Base-by-base conservation (phyloP, 2,888 invertebrate genomes). In the Torymus aiolomorphi region DNA sequence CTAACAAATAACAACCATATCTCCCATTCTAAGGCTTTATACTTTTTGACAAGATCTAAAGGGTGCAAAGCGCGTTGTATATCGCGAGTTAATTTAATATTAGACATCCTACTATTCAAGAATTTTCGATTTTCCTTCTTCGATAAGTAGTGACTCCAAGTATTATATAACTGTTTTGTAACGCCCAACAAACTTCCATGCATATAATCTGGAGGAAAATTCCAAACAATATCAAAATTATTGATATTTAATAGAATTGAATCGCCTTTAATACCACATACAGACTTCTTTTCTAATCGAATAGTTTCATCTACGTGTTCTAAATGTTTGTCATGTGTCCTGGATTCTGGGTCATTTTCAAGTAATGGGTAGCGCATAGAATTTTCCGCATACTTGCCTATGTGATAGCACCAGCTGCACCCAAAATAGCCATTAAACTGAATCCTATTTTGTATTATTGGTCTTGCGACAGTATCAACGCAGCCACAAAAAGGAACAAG, bases 111-210 rank as follows among this genome's bases (percentile, higher is more conserved):
- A 8, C 42, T 42, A n/a, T 63, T 63, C 13, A 63, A 42, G 14
- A 8, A n/a, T n/a, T n/a, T 42, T 42, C n/a, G 5, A 14, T 13
- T 14, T 14, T 75, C 31, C 79, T 59, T 59, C 13, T 4, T 20
- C 18, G 5, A 59, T 2, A 5, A 18, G 5, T 18, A 5, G 18
- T 4, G 69, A 77, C 80, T 82, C 83, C n/a, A 74, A 54, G 12
- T 59, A 54, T 62, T n/a, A n/a, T 80, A 74, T n/a, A 80, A 31
- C 24, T 83, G 80, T 63, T 66, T 79, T 4, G 72, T 51, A 8
- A 83, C 83, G 8, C 84, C 81, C 12, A 83, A 66, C n/a, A 83
- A 69, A 24, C 77, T 65, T 1, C 80, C 78, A 14, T 82, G 81
- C 81, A 81, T 77, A 79, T 14, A 74, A 74, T n/a, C n/a, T n/a